Conservation (phyloP, 2,888 invertebrate species). For the Colostygia pectinataria region DNA sequence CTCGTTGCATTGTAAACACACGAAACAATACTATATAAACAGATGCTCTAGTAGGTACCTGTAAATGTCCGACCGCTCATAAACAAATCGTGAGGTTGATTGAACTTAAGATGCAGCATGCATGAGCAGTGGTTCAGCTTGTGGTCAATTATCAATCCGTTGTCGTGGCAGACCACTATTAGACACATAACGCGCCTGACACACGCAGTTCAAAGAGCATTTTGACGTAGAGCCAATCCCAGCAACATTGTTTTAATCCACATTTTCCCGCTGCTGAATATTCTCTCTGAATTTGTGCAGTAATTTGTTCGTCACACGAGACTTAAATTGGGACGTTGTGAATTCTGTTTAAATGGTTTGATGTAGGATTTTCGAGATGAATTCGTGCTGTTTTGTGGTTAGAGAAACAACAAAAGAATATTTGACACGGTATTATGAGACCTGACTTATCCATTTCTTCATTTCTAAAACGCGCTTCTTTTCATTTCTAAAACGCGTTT, state of each 20-base stretch:
- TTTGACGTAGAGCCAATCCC: constrained; percentile 42
- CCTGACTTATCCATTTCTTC: constrained; percentile 15
- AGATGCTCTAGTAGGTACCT: constrained; percentile 1
- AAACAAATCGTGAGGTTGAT: constrained; percentile 61
- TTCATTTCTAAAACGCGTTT: too few species aligned
- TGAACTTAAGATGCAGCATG: constrained; percentile 50
- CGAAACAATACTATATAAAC: not conserved
- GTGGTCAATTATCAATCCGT: constrained; percentile 48
- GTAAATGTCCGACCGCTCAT: constrained; percentile 44
- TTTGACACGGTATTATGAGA: constrained; percentile 16
- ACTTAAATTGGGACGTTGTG: constrained; percentile 19
- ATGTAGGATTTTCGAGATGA: constrained; percentile 10
- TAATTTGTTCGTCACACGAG: constrained; percentile 17
- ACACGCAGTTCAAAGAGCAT: constrained; percentile 33
- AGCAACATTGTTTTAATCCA: constrained; percentile 27
- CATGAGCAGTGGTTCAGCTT: constrained; percentile 44
- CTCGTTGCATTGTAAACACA: constrained; percentile 14
- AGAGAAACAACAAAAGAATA: constrained; percentile 10
- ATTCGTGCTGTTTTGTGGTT: constrained; percentile 5
- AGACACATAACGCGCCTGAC: constrained; percentile 34
- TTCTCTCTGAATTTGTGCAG: constrained; percentile 15
- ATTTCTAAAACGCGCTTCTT: too few species aligned
- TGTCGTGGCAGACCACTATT: constrained; percentile 38
- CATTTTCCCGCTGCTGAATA: constrained; percentile 22
- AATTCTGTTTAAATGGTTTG: constrained; percentile 11